phyloP scores from a whole-genome alignment of 2,113 vertebrate genomes.

The Ceyx cyanopectus region DNA sequence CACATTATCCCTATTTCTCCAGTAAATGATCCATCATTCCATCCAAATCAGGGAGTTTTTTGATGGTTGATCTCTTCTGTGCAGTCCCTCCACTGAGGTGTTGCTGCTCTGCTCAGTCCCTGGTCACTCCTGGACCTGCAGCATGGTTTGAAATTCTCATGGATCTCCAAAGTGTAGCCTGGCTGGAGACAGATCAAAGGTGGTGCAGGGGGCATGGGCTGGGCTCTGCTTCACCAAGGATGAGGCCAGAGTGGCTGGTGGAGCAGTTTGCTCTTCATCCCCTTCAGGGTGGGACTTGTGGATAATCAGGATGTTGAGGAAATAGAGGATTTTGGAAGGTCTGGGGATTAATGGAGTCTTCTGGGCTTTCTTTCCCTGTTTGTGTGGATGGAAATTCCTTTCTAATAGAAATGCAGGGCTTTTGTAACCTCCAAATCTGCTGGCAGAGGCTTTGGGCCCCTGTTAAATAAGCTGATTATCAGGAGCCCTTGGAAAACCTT shows the following conservation, averaged over 20 bases:
- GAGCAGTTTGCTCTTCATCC: not conserved
- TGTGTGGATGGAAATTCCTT: not conserved
- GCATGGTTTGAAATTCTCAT: not conserved
- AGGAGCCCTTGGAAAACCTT: not conserved
- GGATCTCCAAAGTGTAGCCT: not conserved
- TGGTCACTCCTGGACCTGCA: fast-evolving
- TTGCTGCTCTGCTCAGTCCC: fast-evolving
- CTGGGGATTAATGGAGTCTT: not conserved
- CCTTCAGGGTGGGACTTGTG: not conserved
- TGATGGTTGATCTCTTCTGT: not conserved
- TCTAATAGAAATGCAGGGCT: not conserved
- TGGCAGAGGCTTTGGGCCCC: not conserved
- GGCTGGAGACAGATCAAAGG: not conserved
- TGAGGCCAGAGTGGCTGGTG: not conserved
- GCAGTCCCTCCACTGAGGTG: too few relatives aligned
- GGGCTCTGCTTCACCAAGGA: not conserved
- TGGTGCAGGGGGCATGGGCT: fast-evolving
- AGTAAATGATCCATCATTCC: not conserved
- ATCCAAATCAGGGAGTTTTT: not conserved
- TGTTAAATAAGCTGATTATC: not conserved
- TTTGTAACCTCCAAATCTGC: not conserved
- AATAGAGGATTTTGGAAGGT: not conserved
- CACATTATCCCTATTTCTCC: too few relatives aligned
- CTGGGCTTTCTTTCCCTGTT: fast-evolving
- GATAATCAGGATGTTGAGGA: fast-evolving